Percentiles rank a stretch among this genome's conserved stretches.
phyloP scores from a whole-genome alignment of 2,113 vertebrate species.

The Platysteira castanea region DNA sequence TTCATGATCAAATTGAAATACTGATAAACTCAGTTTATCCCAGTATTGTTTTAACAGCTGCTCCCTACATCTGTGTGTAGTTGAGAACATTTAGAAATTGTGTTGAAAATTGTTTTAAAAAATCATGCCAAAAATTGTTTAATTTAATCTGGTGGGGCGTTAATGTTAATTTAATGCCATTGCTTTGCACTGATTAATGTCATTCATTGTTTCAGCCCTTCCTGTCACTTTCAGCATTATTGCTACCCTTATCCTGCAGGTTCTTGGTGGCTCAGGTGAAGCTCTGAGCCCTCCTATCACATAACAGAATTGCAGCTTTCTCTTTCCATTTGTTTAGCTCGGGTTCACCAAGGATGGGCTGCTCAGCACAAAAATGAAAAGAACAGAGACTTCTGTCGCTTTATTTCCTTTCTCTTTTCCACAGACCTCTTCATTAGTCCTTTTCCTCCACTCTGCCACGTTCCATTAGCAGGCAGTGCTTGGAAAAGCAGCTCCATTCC shows the following conservation, averaged over 20 bases:
- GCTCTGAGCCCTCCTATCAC: not conserved
- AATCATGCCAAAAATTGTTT: not conserved
- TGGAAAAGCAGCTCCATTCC: not conserved
- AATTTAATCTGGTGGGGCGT: not conserved
- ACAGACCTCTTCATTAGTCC: not conserved
- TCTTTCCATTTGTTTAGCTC: not conserved
- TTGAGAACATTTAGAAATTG: not conserved
- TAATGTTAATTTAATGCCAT: not conserved
- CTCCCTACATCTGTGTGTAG: not conserved
- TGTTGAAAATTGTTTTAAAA: not conserved
- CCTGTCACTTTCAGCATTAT: not conserved
- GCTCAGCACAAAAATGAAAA: not conserved
- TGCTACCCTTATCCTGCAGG: not conserved
- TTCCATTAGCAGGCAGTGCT: not conserved
- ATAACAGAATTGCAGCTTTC: fast-evolving
- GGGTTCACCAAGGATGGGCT: not conserved
- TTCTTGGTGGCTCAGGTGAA: not conserved
- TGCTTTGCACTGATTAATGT: not conserved
- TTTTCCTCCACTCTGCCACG: not conserved
- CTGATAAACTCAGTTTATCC: not conserved
- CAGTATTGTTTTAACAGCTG: not conserved
- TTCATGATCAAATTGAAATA: not conserved
- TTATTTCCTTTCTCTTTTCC: not conserved
- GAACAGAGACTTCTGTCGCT: not conserved
- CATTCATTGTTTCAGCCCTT: not conserved